Conservation (phyloP, 2,113 vertebrate genomes). For the Vulpes vulpes region DNA sequence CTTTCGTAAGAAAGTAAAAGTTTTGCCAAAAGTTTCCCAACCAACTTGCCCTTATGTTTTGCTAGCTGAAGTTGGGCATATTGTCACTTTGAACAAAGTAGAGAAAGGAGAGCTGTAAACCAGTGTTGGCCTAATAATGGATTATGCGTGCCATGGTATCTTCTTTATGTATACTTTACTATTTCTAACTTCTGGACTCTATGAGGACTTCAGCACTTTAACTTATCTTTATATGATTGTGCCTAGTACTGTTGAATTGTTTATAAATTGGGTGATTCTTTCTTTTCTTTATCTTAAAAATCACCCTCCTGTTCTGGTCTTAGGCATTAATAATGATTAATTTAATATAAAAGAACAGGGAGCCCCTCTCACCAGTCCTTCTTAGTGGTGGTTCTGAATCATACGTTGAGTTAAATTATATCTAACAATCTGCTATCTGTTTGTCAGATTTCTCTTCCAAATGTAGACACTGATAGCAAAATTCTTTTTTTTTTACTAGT, state of each 20-base stretch:
- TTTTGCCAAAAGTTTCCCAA: neutral
- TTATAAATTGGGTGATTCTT: slow-evolving; percentile 33
- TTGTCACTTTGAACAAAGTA: neutral
- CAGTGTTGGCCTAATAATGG: neutral
- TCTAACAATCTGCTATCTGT: slow-evolving; percentile 5
- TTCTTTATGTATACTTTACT: neutral
- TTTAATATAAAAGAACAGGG: neutral
- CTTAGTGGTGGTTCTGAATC: slow-evolving; percentile 13
- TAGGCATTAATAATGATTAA: slow-evolving; percentile 44
- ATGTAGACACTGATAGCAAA: neutral
- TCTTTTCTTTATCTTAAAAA: slow-evolving; percentile 54
- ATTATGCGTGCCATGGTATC: neutral
- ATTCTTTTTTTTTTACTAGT: neutral
- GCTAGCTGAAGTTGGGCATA: neutral
- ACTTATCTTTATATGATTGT: neutral
- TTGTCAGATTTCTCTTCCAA: slow-evolving; percentile 21
- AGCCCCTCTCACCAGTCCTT: neutral
- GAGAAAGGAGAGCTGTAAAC: neutral
- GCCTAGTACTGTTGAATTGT: neutral
- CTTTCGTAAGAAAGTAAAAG: neutral
- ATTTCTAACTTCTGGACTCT: neutral
- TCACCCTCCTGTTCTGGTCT: neutral
- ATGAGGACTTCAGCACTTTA: neutral
- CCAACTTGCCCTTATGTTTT: neutral
- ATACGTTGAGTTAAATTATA: neutral